Evolutionary conservation across 2,797 vertebrate genomes (phyloP), one percentile per base, ranked within the genome.

Genomic region (Crocidura indochinensis): DNA sequence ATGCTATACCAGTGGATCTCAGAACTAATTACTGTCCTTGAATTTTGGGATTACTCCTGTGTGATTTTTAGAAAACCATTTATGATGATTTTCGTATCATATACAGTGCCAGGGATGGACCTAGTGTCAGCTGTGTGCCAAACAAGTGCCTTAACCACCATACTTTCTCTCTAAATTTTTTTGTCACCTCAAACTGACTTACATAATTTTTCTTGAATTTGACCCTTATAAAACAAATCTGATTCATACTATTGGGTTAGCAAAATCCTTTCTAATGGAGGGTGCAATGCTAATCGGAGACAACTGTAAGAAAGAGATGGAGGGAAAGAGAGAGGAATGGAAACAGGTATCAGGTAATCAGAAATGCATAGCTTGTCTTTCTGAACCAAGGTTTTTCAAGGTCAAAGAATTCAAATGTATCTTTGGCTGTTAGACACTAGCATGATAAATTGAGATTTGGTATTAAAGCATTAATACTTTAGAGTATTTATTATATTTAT

Each of bases 391-490:
- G 4, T 31, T 77, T 67, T 20, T 77, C 10, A 3, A n/a, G 8
- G 60, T 90, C 26, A 19, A 1, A 46, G 51, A 24, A 19, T 84
- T 80, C 15, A 74, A 47, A 31, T 49, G 20, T 9, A 15, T 72
- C 11, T 26, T 64, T 17, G 31, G 49, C 1, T 67, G 20, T 10
- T 60, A 60, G 56, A 60, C 56, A 60, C 6, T 60, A 60, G 22
- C 56, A 60, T 60, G 51, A 14, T 53, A 14, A 53, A 17, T 9
- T n/a, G 1, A 3, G 6, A 10, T 24, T 27, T n/a, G 64, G 8
- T 8, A 31, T 0, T 38, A 73, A 24, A n/a, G 8, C n/a, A 8
- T 8, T 29, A 1, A 2, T 8, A 10, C n/a, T n/a, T n/a, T n/a
- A n/a, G n/a, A n/a, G n/a, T n/a, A n/a, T n/a, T n/a, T n/a, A n/a